Evolutionary conservation across 2,888 invertebrate species (phyloP).

Genomic region (Acanthosoma haemorrhoidale): DNA sequence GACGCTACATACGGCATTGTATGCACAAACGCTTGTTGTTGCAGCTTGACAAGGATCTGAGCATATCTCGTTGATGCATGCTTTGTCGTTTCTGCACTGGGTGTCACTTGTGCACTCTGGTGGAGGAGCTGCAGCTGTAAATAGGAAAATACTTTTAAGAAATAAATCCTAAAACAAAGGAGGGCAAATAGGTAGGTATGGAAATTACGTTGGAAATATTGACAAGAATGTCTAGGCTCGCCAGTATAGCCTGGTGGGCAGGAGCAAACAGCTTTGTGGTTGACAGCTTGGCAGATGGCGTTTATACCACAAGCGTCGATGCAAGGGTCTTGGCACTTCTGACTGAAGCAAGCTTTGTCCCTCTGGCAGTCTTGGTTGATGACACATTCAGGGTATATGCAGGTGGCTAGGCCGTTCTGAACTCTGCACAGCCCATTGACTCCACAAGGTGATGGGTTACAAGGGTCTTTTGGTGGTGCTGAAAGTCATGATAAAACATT

Average conservation of each 20-base stretch:
- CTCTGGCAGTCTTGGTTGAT: slow-evolving; percentile 83
- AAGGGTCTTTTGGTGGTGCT: slow-evolving; percentile 57
- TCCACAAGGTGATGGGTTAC: slow-evolving; percentile 77
- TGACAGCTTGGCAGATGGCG: slow-evolving; percentile 70
- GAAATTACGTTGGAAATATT: slow-evolving; percentile 8
- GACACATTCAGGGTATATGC: slow-evolving; percentile 80
- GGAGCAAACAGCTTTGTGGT: slow-evolving; percentile 76
- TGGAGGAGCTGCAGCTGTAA: slow-evolving; percentile 50
- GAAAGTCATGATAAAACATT: slow-evolving; percentile 14
- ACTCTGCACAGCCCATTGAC: slow-evolving; percentile 75
- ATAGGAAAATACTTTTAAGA: background rate
- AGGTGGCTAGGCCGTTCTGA: slow-evolving; percentile 63
- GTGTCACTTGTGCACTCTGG: slow-evolving; percentile 71
- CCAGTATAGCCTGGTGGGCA: slow-evolving; percentile 76
- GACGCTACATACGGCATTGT: slow-evolving; percentile 71
- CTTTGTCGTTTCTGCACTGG: slow-evolving; percentile 76
- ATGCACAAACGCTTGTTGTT: slow-evolving; percentile 60
- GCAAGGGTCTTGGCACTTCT: slow-evolving; percentile 80
- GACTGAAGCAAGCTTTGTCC: slow-evolving; percentile 72
- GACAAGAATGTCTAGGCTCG: slow-evolving; percentile 69
- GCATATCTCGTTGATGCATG: slow-evolving; percentile 72
- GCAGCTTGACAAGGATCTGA: slow-evolving; percentile 66
- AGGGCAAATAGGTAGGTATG: background rate
- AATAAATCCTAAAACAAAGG: background rate
- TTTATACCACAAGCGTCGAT: slow-evolving; percentile 76